Base-by-base conservation (phyloP, 1,140 invertebrate genomes). In the Pachypsylla venusta region DNA sequence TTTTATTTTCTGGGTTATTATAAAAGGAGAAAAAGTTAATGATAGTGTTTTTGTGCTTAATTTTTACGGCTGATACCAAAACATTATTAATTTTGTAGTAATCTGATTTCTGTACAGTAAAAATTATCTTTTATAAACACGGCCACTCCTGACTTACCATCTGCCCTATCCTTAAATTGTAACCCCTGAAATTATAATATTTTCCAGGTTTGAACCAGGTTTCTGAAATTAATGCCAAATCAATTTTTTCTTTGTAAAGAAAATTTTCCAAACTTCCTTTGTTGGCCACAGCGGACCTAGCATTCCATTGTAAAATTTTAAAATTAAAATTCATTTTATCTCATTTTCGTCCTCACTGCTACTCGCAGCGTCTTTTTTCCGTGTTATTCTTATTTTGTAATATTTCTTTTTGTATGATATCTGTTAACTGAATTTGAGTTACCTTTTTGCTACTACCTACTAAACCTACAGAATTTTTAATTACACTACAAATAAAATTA, bases 131-230 rank as follows among this genome's bases (percentile, higher is more conserved):
- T 27, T 30, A 57, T 57, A 19, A 57, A 35, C 16, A 57, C n/a
- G 28, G 56, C 56, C 20, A 35, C 25, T 14, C 56, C 56, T 39
- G 56, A 12, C 30, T 35, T 57, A 14, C 56, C 56, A 57, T 57
- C 56, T 10, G n/a, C 28, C 28, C 56, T 57, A 35, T 57, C 56
- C 13, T 57, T 19, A 57, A 20, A 30, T 57, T 35, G 22, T 57
- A 57, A 5, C 56, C 56, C 22, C 25, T 57, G 19, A 57, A 57
- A 22, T 20, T 22, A 20, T 39, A 39, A 30, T 39, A 35, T 57
- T 35, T 57, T 2, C 56, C 22, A 2, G 56, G 56, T 22, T 57
- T 26, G 16, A 57, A 57, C 56, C 56, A 57, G 30, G 20, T 57
- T 30, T 57, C 56, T 4, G 56, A 57, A 5, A 57, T 35, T 10